phyloP scores from a whole-genome alignment of 2,797 vertebrate genomes.

The Poecile montanus region DNA sequence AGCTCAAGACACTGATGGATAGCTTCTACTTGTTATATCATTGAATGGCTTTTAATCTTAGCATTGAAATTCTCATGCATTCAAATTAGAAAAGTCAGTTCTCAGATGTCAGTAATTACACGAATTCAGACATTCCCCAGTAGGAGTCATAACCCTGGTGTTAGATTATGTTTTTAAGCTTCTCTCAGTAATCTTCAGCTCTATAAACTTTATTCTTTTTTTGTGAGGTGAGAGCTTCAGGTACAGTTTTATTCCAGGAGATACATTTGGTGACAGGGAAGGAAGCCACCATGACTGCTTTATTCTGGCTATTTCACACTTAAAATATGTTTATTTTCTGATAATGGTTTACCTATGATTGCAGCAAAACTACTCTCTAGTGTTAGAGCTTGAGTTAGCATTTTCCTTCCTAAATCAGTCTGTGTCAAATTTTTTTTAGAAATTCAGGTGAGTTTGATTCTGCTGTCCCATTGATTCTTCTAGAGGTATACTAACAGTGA shows the following conservation, averaged over 20 bases:
- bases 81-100: background rate
- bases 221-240: background rate
- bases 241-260: background rate
- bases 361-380: background rate
- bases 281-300: background rate
- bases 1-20: background rate
- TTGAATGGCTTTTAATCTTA: background rate
- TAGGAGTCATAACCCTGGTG: background rate
- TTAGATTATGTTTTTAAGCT: background rate
- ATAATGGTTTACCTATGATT: background rate
- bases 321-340: background rate
- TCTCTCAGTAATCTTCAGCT: background rate
- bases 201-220: background rate
- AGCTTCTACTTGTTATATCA: background rate
- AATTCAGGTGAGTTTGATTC: background rate
- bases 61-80: background rate
- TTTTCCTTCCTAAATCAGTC: background rate
- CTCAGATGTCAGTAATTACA: background rate
- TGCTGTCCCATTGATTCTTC: background rate
- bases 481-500: background rate
- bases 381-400: background rate
- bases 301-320: background rate
- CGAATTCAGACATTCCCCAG: background rate
- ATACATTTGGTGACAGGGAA: background rate
- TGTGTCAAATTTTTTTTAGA: background rate